These are phyloP conservation scores for Halcyon smyrnensis DNA, from an alignment of 2,797 vertebrate species.

Conservation along the genomic window DNA sequence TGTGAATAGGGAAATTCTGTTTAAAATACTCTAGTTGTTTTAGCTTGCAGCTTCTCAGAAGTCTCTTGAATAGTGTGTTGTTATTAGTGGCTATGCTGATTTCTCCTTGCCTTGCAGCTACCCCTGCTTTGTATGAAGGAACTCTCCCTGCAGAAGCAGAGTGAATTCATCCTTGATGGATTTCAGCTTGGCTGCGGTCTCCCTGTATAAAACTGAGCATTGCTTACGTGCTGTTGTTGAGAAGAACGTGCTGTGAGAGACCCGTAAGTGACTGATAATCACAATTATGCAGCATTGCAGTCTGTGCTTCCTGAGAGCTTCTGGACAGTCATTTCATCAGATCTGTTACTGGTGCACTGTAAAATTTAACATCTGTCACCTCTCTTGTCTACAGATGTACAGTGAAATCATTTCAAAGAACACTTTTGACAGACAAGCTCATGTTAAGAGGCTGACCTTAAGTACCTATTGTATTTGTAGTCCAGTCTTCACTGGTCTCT, in stretches of 20 bases:
- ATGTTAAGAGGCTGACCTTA: background rate
- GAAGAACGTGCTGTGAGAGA: background rate
- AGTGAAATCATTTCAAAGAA: background rate
- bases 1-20: conserved; percentile 44
- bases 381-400: background rate
- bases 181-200: conserved; percentile 6
- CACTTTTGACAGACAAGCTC: background rate
- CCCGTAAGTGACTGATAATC: background rate
- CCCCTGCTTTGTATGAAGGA: background rate
- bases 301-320: background rate
- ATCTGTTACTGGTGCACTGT: background rate
- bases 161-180: conserved; percentile 8
- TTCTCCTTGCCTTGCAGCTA: conserved; percentile 13
- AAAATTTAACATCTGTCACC: background rate
- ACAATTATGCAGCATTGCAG: background rate
- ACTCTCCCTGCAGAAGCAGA: background rate
- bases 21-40: conserved; percentile 45
- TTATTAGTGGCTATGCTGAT: conserved; percentile 3
- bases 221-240: background rate
- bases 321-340: background rate
- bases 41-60: conserved; percentile 33
- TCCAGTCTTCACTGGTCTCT: background rate
- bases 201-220: background rate
- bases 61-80: background rate
- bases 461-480: background rate